Evolutionary conservation across 2,888 invertebrate genomes (phyloP).

Genomic region (Caenorhabditis imperialis): DNA sequence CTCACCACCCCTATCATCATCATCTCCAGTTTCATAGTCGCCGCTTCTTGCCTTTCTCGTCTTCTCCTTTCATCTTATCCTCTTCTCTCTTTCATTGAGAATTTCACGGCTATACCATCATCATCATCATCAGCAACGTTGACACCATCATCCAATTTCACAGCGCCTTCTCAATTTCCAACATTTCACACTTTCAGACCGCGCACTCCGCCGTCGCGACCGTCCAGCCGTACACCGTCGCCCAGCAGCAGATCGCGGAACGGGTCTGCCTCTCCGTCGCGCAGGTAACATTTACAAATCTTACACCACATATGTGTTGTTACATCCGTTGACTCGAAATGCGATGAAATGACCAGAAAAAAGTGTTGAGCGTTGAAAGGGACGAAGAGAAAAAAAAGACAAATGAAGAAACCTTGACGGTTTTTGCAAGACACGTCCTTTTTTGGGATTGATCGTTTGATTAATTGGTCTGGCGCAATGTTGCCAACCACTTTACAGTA

Average conservation of each 20-base stretch:
- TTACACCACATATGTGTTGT: no score
- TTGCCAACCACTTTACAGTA: conserved; percentile 29
- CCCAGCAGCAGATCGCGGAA: neutral
- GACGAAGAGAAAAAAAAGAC: no score
- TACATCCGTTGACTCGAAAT: no score
- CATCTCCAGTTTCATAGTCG: no score
- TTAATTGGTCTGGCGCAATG: conserved; percentile 31
- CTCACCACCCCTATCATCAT: no score
- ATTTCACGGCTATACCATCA: conserved; percentile 52
- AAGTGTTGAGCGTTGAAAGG: no score
- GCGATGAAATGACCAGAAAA: no score
- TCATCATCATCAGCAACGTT: no score
- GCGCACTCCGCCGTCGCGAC: conserved; percentile 16
- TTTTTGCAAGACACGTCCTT: conserved; percentile 7
- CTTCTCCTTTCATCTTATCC: neutral
- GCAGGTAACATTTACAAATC: conserved; percentile 15
- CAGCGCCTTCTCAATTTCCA: conserved; percentile 14
- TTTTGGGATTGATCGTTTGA: conserved; percentile 38
- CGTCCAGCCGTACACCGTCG: conserved; percentile 4
- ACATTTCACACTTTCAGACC: conserved; percentile 30
- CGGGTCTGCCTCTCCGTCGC: conserved; percentile 1
- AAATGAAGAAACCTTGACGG: no score
- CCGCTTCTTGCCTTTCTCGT: no score
- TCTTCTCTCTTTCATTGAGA: conserved; percentile 5
- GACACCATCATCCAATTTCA: conserved; percentile 8